Conservation (phyloP, 2,113 vertebrate species). For the Gymnocephalus cernua region DNA sequence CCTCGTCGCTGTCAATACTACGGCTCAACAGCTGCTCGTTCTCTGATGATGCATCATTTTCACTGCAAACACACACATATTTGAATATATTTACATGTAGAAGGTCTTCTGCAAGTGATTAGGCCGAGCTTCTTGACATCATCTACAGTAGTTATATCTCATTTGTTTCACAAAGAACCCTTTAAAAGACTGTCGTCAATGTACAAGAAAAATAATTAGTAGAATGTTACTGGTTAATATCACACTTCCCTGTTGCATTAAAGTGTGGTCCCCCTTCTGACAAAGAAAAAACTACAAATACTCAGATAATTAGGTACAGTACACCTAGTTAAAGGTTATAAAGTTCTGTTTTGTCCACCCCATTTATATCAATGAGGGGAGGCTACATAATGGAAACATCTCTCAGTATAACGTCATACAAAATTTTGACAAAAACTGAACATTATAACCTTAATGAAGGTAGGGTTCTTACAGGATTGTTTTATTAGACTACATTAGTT, state of each 20-base stretch:
- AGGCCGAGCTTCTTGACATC: background rate
- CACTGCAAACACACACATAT: conserved; percentile 80
- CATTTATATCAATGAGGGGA: no score
- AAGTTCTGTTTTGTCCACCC: no score
- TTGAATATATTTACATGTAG: background rate
- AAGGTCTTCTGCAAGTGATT: background rate
- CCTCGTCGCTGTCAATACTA: conserved; percentile 98
- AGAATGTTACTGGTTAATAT: background rate
- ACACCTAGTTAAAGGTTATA: no score
- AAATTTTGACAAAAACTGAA: no score
- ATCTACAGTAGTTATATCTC: background rate
- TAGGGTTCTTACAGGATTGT: no score
- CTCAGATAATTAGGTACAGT: no score
- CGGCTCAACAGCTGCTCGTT: conserved; percentile 96
- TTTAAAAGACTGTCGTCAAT: background rate
- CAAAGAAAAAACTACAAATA: no score
- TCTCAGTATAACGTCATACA: no score
- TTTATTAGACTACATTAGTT: no score
- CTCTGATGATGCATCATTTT: conserved; percentile 98
- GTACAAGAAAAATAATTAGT: background rate
- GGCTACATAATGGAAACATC: no score
- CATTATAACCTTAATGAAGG: no score
- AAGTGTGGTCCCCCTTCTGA: background rate
- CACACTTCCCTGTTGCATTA: background rate
- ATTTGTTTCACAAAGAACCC: background rate